A percentile compares a stretch with the other conserved stretches of the same genome.
phyloP scores from a whole-genome alignment of 2,797 vertebrate species.

The Perodicticus potto region DNA sequence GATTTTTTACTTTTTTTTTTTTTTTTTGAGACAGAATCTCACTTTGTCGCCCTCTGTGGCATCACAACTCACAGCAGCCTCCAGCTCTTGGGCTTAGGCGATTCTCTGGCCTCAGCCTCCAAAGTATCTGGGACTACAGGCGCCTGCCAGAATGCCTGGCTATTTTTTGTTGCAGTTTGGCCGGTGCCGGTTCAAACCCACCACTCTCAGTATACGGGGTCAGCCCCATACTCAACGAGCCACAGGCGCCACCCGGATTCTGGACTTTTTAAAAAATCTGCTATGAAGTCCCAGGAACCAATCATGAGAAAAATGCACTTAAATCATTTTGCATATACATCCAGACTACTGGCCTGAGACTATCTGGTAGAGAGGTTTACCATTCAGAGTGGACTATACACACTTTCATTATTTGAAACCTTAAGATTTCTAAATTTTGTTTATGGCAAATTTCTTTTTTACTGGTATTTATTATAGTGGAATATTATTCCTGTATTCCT shows the following conservation, averaged over 20 bases:
- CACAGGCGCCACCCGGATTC: not conserved
- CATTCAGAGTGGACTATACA: not conserved
- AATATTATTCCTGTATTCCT: conserved; percentile 25
- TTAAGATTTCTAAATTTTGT: not conserved
- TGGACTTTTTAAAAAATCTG: not conserved
- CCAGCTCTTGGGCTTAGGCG: too few species aligned
- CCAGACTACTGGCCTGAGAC: not conserved
- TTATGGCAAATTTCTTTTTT: not conserved
- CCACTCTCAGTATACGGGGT: too few species aligned
- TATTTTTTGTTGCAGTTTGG: too few species aligned
- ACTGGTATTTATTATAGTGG: not conserved
- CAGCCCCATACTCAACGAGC: too few species aligned
- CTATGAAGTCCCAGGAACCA: not conserved
- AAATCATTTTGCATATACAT: not conserved
- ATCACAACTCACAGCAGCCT: too few species aligned
- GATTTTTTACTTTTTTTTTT: not conserved
- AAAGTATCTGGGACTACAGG: too few species aligned
- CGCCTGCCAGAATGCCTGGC: too few species aligned
- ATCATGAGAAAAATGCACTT: not conserved
- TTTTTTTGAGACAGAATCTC: too few species aligned
- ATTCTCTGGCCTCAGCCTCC: too few species aligned
- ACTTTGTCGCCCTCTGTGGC: too few species aligned
- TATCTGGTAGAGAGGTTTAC: not conserved
- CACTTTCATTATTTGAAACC: not conserved
- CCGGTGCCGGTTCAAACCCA: too few species aligned